Conservation (phyloP, 2,797 vertebrate species). For the Gadopsis marmoratus region DNA sequence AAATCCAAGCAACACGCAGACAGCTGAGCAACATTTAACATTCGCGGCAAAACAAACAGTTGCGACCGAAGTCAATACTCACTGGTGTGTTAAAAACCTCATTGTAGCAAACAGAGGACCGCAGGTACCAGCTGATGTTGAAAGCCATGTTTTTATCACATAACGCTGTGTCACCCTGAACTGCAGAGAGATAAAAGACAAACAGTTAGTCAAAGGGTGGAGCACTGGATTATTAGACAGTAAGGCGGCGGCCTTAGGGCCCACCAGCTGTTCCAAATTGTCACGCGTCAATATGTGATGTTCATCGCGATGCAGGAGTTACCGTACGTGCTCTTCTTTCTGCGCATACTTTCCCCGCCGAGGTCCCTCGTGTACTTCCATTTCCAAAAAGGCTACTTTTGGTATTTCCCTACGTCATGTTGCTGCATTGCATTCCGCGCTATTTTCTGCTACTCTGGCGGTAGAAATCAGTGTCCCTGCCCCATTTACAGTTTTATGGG, state of each 20-base stretch:
- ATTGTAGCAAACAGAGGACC: conserved; percentile 95
- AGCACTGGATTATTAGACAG: background rate
- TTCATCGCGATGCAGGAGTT: background rate
- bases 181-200: conserved; percentile 66
- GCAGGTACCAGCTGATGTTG: conserved; percentile 95
- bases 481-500: background rate
- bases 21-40: background rate
- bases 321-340: background rate
- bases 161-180: conserved; percentile 85
- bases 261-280: background rate
- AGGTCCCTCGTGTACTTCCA: background rate
- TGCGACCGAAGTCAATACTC: conserved; percentile 65
- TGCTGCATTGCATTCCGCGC: conserved; percentile 5
- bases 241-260: background rate
- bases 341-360: background rate
- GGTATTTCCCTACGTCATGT: background rate
- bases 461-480: background rate
- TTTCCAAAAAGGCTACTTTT: background rate
- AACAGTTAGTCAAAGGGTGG: background rate
- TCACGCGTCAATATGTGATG: background rate
- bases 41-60: background rate
- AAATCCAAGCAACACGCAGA: background rate
- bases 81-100: conserved; percentile 95
- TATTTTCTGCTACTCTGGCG: background rate
- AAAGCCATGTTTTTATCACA: conserved; percentile 87